These are phyloP conservation scores for Trichoplusia ni DNA, from an alignment of 1,140 invertebrate species.

Conservation along the genomic window DNA sequence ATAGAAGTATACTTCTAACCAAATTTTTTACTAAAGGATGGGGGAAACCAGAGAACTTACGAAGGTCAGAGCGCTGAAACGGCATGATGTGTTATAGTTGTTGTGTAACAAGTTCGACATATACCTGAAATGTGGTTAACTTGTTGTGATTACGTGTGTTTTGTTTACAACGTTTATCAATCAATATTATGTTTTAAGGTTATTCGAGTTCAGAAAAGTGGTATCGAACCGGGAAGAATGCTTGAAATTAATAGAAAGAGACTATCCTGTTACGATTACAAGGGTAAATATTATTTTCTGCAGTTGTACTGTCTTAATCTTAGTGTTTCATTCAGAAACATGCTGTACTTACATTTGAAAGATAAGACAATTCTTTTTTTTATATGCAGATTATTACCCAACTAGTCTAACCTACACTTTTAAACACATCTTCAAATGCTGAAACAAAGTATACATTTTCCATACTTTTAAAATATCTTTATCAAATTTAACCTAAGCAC, in stretches of 20 bases:
- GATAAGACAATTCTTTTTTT: too few relatives aligned
- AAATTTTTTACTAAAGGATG: conserved; percentile 98
- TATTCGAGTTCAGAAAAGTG: conserved; percentile 95
- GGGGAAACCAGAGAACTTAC: conserved; percentile 95
- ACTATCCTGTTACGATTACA: conserved; percentile 94
- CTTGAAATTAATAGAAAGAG: conserved; percentile 89
- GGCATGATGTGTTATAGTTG: background rate
- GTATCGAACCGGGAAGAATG: conserved; percentile 92
- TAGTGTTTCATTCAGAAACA: too few relatives aligned
- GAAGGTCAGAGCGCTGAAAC: conserved; percentile 84
- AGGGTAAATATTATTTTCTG: conserved; percentile 84
- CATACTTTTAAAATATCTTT: too few relatives aligned
- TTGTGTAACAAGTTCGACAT: conserved; percentile 30
- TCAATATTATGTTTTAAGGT: conserved; percentile 81
- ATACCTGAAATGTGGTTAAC: background rate
- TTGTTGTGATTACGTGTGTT: background rate
- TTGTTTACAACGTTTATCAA: conserved; percentile 5
- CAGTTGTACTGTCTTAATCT: too few relatives aligned
- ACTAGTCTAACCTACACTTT: too few relatives aligned
- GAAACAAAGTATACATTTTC: too few relatives aligned
- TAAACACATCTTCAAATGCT: too few relatives aligned
- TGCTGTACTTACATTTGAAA: too few relatives aligned
- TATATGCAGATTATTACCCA: too few relatives aligned
- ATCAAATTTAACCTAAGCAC: too few relatives aligned
- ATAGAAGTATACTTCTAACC: conserved; percentile 93